These are phyloP conservation scores for Epinephelus lanceolatus DNA, from an alignment of 2,113 vertebrate species.

Conservation along the genomic window DNA sequence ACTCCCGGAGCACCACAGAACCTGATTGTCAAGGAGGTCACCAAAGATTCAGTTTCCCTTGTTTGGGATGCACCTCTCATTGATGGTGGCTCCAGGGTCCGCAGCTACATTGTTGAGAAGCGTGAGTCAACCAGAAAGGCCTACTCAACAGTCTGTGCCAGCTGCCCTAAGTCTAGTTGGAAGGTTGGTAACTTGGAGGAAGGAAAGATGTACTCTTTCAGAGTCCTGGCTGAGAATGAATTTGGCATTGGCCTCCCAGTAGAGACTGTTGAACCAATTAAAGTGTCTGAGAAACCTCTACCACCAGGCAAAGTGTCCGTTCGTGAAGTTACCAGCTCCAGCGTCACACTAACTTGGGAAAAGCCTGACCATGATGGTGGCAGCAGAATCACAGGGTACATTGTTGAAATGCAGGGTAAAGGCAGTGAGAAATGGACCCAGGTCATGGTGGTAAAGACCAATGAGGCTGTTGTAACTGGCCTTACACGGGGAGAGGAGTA, in stretches of 20 bases:
- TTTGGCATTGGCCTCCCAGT: slow-evolving; percentile 95
- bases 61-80: slow-evolving; percentile 96
- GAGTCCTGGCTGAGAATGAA: slow-evolving; percentile 97
- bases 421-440: slow-evolving; percentile 96
- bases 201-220: slow-evolving; percentile 95
- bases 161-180: slow-evolving; percentile 97
- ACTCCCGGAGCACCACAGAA: slow-evolving; percentile 96
- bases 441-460: slow-evolving; percentile 93
- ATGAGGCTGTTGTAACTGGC: slow-evolving; percentile 90
- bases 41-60: slow-evolving; percentile 93
- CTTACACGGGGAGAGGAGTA: slow-evolving; percentile 97
- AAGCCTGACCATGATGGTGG: slow-evolving; percentile 98
- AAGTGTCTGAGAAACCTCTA: slow-evolving; percentile 95
- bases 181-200: slow-evolving; percentile 94
- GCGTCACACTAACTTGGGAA: slow-evolving; percentile 94
- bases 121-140: slow-evolving; percentile 97
- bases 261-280: slow-evolving; percentile 93
- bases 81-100: slow-evolving; percentile 96
- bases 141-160: slow-evolving; percentile 94
- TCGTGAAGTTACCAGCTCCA: slow-evolving; percentile 91
- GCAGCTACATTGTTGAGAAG: slow-evolving; percentile 97
- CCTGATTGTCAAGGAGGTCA: slow-evolving; percentile 93
- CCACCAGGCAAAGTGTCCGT: slow-evolving; percentile 97
- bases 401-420: slow-evolving; percentile 97
- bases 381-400: slow-evolving; percentile 95